Percentiles rank a stretch among this genome's conserved stretches.
phyloP scores from a whole-genome alignment of 2,113 vertebrate genomes.

The Siniperca knerii region DNA sequence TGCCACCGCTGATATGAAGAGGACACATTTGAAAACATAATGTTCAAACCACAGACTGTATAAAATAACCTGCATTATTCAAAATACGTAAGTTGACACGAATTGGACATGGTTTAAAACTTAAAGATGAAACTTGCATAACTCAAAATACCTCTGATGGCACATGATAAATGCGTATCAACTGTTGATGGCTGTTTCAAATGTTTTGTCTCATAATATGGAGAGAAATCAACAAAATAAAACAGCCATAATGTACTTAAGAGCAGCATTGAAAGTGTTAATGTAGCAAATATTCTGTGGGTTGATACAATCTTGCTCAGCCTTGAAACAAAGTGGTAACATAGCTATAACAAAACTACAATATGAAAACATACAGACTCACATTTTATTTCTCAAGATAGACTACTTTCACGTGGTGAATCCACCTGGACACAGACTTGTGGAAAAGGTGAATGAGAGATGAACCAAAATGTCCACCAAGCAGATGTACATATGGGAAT shows the following conservation, averaged over 20 bases:
- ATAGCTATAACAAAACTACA: conserved; percentile 61
- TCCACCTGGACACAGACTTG: conserved; percentile 50
- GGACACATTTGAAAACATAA: conserved; percentile 43
- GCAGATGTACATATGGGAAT: conserved; percentile 59
- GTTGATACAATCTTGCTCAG: conserved; percentile 66
- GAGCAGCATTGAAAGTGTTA: conserved; percentile 71
- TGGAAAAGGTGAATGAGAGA: conserved; percentile 43
- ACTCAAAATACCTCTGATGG: conserved; percentile 62
- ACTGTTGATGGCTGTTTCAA: conserved; percentile 41
- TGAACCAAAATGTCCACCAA: conserved; percentile 47
- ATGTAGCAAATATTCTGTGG: conserved; percentile 49
- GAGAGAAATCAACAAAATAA: conserved; percentile 39
- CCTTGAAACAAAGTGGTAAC: conserved; percentile 59
- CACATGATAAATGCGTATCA: conserved; percentile 47
- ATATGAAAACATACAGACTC: conserved; percentile 67
- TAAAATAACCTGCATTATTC: conserved; percentile 15
- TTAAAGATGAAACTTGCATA: conserved; percentile 56
- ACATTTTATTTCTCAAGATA: conserved; percentile 71
- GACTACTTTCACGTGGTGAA: conserved; percentile 67
- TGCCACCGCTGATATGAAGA: conserved; percentile 52
- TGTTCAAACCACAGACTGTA: conserved; percentile 12
- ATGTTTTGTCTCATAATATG: conserved; percentile 51
- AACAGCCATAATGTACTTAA: conserved; percentile 47
- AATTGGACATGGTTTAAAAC: conserved; percentile 38
- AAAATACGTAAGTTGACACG: conserved; percentile 36